Base-by-base conservation (phyloP, 2,888 invertebrate species). In the Tetanocera ferruginea region DNA sequence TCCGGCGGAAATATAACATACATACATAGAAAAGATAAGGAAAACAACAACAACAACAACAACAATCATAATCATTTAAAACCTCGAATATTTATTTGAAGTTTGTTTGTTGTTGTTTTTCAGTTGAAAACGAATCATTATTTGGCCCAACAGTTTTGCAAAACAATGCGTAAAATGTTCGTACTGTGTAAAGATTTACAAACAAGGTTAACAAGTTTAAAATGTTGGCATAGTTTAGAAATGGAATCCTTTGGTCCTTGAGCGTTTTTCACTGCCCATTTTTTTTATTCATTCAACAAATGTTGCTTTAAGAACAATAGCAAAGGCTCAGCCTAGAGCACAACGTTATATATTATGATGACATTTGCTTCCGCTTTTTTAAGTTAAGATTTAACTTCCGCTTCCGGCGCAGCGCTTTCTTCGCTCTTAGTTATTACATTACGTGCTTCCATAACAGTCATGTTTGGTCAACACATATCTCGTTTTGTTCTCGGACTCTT, bases 51-150 rank as follows among this genome's bases (percentile, higher is more conserved):
- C n/a, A 73, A 43, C 64, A 62, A n/a, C 17, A 37, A 28, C 66
- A 75, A 67, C n/a, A 67, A n/a, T 14, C 19, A 67, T 49, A 43
- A 52, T 19, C 34, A 67, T 19, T 9, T 0, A n/a, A 17, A 31
- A 64, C 14, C 14, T 51, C 55, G 31, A 49, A 62, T 73, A 73
- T 73, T 73, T 62, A 73, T 73, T 73, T 73, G 57, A 60, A 34
- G 57, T 57, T 72, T 5, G 31, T 60, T 31, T 25, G 14, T 51
- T 51, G 17, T 17, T 69, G 5, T 31, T 71, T 52, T 55, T 34
- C 19, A 52, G 37, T 28, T 28, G 31, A 66, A 34, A 34, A 34
- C 17, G 17, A 8, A 8, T 66, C 31, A 1, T 19, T 23, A 2
- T 55, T 55, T 23, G 55, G 8, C 17, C 55, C 19, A 23, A 9